Conservation (phyloP, 2,113 vertebrate species). For the Lepisosteus osseus region DNA sequence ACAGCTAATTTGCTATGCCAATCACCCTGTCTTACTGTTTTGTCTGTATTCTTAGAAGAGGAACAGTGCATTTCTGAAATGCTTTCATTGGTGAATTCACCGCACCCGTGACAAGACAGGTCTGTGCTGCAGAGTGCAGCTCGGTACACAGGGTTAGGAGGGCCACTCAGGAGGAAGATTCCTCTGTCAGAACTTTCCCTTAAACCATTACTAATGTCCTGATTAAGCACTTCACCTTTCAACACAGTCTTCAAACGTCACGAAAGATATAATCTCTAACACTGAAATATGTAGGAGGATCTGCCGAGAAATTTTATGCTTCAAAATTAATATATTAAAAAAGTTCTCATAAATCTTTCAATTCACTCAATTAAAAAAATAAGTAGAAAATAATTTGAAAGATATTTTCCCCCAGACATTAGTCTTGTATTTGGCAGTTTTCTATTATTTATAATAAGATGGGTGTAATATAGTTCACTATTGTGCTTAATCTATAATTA, state of each 20-base stretch:
- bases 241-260: background rate
- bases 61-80: constrained; percentile 19
- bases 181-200: background rate
- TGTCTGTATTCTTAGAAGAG: constrained; percentile 11
- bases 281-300: too few species aligned
- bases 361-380: too few species aligned
- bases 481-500: too few species aligned
- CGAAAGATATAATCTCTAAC: too few species aligned
- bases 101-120: constrained; percentile 17
- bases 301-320: too few species aligned
- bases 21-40: constrained; percentile 50
- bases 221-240: background rate
- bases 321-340: too few species aligned
- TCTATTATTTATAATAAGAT: too few species aligned
- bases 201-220: background rate
- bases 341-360: too few species aligned
- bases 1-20: constrained; percentile 67
- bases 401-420: too few species aligned
- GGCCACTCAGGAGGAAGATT: background rate
- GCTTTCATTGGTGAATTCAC: constrained; percentile 22
- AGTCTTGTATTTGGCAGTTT: too few species aligned
- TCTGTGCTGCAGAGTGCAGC: constrained; percentile 6
- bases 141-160: background rate
- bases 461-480: too few species aligned
- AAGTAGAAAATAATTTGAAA: too few species aligned